phyloP scores from a whole-genome alignment of 92 coral and sea anemone genomes.

The Epizoanthus ramosus region DNA sequence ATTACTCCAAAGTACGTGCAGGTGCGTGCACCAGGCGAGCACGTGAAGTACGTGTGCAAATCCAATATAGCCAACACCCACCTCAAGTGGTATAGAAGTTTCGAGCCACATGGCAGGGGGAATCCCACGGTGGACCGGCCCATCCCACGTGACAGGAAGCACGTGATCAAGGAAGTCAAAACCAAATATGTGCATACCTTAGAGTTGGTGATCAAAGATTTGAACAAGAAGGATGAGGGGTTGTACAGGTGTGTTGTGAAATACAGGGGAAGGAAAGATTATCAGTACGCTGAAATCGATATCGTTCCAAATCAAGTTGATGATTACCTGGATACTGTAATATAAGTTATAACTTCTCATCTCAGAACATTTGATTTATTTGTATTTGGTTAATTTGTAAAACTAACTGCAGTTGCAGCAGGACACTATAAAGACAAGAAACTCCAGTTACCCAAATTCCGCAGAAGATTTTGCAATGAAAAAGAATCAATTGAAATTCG shows the following conservation, averaged over 20 bases:
- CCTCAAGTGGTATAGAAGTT: slow-evolving; percentile 28
- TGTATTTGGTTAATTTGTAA: too few relatives aligned
- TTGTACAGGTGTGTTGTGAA: slow-evolving; percentile 12
- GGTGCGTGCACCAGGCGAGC: neutral
- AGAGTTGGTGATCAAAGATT: slow-evolving; percentile 6
- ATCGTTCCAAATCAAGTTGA: too few relatives aligned
- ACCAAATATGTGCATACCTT: slow-evolving; percentile 9
- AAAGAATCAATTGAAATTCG: too few relatives aligned
- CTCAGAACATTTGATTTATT: too few relatives aligned
- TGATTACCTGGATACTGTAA: too few relatives aligned
- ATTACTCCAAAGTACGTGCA: slow-evolving; percentile 1
- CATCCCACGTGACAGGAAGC: neutral
- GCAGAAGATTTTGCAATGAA: too few relatives aligned
- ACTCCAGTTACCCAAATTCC: too few relatives aligned
- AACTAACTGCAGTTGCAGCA: too few relatives aligned
- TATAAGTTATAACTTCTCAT: too few relatives aligned
- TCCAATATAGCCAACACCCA: slow-evolving; percentile 9
- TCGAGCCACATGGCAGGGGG: neutral
- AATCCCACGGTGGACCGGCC: slow-evolving; percentile 5
- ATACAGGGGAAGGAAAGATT: slow-evolving; percentile 14
- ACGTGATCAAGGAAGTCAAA: slow-evolving; percentile 18
- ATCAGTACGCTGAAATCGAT: slow-evolving; percentile 8
- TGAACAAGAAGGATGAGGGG: slow-evolving; percentile 7
- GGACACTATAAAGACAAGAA: too few relatives aligned
- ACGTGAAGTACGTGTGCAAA: slow-evolving; percentile 15